Conservation (phyloP, 1,140 invertebrate species). For the Prorops nasuta region DNA sequence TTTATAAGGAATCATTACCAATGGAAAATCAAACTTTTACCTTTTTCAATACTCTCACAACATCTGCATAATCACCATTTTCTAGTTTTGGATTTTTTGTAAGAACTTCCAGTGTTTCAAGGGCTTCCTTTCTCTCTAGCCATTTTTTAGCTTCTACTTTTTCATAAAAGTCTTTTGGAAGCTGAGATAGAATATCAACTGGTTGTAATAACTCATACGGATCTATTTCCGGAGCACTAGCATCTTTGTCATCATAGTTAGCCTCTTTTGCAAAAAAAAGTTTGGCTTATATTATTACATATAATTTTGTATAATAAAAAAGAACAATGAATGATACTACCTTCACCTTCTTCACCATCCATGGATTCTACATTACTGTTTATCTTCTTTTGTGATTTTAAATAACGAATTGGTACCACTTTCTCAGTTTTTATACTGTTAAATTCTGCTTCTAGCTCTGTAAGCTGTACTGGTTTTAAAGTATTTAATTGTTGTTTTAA, state of each 20-base stretch:
- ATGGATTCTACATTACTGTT: constrained; percentile 60
- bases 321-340: constrained; percentile 32
- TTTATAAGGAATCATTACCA: background rate
- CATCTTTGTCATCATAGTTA: constrained; percentile 61
- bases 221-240: constrained; percentile 74
- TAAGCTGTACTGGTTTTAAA: constrained; percentile 85
- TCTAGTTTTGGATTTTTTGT: constrained; percentile 85
- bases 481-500: constrained; percentile 83
- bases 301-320: background rate
- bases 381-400: constrained; percentile 86
- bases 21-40: constrained; percentile 51
- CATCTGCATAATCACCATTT: constrained; percentile 87
- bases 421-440: constrained; percentile 68
- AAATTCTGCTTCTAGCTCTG: constrained; percentile 89
- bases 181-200: constrained; percentile 87
- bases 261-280: constrained; percentile 48
- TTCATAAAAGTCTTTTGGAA: constrained; percentile 96
- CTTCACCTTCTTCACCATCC: constrained; percentile 52
- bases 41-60: constrained; percentile 87
- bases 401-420: constrained; percentile 73
- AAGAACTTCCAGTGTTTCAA: constrained; percentile 79
- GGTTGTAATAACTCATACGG: constrained; percentile 88
- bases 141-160: constrained; percentile 96
- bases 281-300: background rate
- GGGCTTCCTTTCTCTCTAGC: constrained; percentile 91